A percentile compares a stretch with the other conserved stretches of the same genome.
Conservation (phyloP, 2,888 invertebrate species). For the Acheta domesticus region DNA sequence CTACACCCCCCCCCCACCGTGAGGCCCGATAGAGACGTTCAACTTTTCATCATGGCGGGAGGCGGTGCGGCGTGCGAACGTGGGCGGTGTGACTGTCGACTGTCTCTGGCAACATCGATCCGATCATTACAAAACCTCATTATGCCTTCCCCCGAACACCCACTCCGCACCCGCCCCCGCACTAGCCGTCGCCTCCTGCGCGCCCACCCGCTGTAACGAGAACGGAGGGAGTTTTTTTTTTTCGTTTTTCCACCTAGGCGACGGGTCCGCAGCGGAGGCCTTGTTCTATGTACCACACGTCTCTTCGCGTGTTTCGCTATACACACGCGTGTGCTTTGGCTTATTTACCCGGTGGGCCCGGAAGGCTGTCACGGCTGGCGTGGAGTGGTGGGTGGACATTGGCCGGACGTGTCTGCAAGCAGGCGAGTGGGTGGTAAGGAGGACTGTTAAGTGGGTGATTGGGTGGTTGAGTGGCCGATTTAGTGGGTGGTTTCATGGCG, state of each 20-base stretch:
- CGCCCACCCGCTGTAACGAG: background rate
- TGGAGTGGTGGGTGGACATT: too few relatives aligned
- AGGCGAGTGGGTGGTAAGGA: too few relatives aligned
- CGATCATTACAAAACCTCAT: conserved; percentile 18
- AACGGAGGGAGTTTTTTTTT: background rate
- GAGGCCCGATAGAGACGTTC: background rate
- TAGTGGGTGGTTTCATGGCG: too few relatives aligned
- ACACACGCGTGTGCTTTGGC: too few relatives aligned
- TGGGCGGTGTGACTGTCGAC: background rate
- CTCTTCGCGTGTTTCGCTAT: background rate
- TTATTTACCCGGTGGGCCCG: too few relatives aligned
- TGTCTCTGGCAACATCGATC: conserved; percentile 18
- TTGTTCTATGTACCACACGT: background rate
- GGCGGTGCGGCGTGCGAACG: background rate
- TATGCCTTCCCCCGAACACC: background rate
- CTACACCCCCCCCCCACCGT: background rate
- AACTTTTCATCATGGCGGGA: background rate
- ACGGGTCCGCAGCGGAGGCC: background rate
- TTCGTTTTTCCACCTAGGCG: background rate
- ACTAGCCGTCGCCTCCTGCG: background rate
- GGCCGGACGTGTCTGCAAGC: too few relatives aligned
- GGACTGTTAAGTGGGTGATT: too few relatives aligned
- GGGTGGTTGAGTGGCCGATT: too few relatives aligned
- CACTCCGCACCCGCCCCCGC: background rate
- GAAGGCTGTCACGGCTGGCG: too few relatives aligned